Base-by-base conservation (phyloP, 2,888 invertebrate species). In the Drosophila suboccidentalis region DNA sequence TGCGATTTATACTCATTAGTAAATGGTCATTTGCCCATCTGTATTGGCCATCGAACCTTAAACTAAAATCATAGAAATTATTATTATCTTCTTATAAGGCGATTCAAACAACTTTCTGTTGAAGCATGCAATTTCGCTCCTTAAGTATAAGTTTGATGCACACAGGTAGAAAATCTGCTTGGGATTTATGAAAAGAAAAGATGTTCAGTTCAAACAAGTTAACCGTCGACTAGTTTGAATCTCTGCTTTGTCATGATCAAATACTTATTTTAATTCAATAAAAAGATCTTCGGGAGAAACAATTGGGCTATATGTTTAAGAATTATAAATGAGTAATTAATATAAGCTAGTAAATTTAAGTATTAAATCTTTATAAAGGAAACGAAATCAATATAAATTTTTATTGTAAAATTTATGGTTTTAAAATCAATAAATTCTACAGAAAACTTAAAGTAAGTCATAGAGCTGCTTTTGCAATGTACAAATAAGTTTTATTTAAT, bases 1-100 rank as follows among this genome's bases (percentile, higher is more conserved):
- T 49, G 67, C 74, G 61, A 86, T 86, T 88, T 78, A 68, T 83
- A 78, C 86, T 83, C 81, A 86, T 88, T 83, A 79, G 75, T 17
- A 65, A 75, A 51, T 68, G 75, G 50, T 54, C 55, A 62, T 51
- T 57, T 53, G 11, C 38, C 22, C 49, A 46, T 38, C 53, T 61
- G 44, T 8, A 5, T 44, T 19, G 43, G 22, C 10, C 47, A 55
- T 22, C n/a, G 55, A 44, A 36, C 22, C 26, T 36, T 49, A 6
- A 6, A 17, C 8, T 29, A 1, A 15, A 36, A 36, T 34, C n/a
- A 26, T 62, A 15, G 38, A 54, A 53, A 62, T 62, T 53, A 46
- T 62, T 19, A 15, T 41, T 17, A 22, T 17, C 11, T 59, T 32
- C 13, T 54, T 17, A 17, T 51, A 8, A 22, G n/a, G 29, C 41